Evolutionary conservation across 2,113 vertebrate species (phyloP).

Genomic region (Agapornis roseicollis): DNA sequence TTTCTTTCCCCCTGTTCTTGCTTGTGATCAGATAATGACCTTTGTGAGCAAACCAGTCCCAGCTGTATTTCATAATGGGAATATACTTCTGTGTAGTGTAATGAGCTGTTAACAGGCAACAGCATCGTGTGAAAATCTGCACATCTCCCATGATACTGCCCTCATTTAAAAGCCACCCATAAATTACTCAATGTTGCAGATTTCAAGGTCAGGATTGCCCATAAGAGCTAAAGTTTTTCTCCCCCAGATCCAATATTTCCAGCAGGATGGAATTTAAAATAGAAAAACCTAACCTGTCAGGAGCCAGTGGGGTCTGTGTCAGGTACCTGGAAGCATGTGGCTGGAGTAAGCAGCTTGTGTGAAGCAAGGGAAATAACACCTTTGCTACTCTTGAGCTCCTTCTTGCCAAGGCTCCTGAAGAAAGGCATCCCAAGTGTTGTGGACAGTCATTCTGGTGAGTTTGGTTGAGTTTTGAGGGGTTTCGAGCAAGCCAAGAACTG

Average conservation of each 20-base stretch:
- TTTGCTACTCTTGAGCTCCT: background rate
- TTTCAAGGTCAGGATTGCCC: constrained; percentile 1
- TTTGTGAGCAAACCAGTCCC: constrained; percentile 37
- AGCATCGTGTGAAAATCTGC: constrained; percentile 60
- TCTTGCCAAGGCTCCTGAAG: background rate
- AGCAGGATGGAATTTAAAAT: constrained; percentile 11
- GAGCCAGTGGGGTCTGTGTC: background rate
- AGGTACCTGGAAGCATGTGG: background rate
- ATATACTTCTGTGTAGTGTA: constrained; percentile 49
- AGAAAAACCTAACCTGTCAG: background rate
- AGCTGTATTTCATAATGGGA: constrained; percentile 62
- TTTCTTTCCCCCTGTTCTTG: background rate
- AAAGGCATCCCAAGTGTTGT: background rate
- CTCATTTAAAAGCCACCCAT: constrained; percentile 32
- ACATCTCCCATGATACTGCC: constrained; percentile 35
- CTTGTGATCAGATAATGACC: constrained; percentile 63
- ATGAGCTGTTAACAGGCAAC: constrained; percentile 64
- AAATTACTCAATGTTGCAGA: background rate
- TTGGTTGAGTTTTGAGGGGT: background rate
- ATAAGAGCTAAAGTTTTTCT: background rate
- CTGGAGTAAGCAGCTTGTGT: fast-evolving
- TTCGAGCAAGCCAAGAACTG: background rate
- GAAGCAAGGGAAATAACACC: background rate
- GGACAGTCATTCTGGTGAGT: background rate
- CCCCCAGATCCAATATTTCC: background rate